These are phyloP conservation scores for Catharus ustulatus DNA, from an alignment of 2,797 vertebrate genomes.

Conservation along the genomic window DNA sequence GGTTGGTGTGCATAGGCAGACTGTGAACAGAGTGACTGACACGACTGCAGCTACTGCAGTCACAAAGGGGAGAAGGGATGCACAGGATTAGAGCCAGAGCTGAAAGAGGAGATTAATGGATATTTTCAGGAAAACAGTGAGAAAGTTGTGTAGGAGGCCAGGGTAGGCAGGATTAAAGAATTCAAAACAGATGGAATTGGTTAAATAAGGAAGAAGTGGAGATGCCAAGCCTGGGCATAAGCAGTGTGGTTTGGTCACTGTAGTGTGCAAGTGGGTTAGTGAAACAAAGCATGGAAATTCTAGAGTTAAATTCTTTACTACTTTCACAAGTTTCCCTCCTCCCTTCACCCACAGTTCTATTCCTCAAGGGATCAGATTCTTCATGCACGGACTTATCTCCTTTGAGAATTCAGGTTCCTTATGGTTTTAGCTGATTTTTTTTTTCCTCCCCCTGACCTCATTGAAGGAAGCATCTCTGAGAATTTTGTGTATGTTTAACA, in stretches of 20 bases:
- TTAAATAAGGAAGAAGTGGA: not conserved
- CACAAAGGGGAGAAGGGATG: not conserved
- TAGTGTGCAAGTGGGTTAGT: not conserved
- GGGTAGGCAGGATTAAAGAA: not conserved
- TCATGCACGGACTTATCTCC: not conserved
- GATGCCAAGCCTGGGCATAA: not conserved
- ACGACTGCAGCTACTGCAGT: not conserved
- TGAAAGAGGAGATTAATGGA: not conserved
- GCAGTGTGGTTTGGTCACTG: not conserved
- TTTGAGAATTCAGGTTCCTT: not conserved
- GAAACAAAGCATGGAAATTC: not conserved
- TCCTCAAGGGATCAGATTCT: not conserved
- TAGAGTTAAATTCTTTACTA: not conserved
- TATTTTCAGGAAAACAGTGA: not conserved
- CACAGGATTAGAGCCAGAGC: accelerated
- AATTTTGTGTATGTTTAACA: not conserved
- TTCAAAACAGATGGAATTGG: not conserved
- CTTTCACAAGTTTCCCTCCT: not conserved
- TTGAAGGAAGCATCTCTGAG: not conserved
- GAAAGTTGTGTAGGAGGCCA: not conserved
- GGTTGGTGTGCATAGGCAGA: not conserved
- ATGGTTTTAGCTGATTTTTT: not conserved
- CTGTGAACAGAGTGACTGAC: not conserved
- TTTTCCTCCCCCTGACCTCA: not conserved
- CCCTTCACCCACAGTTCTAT: not conserved